Evolutionary conservation across 2,113 vertebrate species (phyloP).

Genomic region (Cnemophilus loriae): DNA sequence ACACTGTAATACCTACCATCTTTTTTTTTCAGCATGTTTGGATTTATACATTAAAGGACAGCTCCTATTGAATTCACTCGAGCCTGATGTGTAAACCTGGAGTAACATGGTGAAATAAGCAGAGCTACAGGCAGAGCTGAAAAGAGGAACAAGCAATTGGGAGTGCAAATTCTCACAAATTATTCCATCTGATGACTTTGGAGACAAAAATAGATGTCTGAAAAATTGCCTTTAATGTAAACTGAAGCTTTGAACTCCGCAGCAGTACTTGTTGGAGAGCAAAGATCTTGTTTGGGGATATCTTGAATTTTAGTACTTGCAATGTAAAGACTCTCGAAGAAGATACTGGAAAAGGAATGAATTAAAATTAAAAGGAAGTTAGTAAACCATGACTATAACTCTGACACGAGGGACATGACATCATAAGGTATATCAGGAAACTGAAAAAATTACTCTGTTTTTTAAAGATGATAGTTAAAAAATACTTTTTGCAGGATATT

Average conservation of each 20-base stretch:
- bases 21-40: background rate
- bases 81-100: background rate
- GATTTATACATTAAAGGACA: background rate
- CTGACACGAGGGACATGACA: background rate
- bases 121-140: background rate
- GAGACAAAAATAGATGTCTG: conserved; percentile 9
- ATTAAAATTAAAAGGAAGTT: background rate
- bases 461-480: background rate
- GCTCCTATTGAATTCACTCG: background rate
- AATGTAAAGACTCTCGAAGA: background rate
- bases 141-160: background rate
- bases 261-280: background rate
- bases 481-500: background rate
- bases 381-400: background rate
- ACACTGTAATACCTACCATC: background rate
- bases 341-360: background rate
- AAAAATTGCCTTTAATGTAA: conserved; percentile 24
- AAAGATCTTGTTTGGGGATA: background rate
- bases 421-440: background rate
- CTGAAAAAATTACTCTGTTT: background rate
- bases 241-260: background rate
- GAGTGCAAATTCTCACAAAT: background rate
- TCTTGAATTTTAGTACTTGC: background rate
- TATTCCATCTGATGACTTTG: background rate
- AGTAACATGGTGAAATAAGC: background rate